Conservation (phyloP, 2,113 vertebrate genomes). For the Crypturellus undulatus region DNA sequence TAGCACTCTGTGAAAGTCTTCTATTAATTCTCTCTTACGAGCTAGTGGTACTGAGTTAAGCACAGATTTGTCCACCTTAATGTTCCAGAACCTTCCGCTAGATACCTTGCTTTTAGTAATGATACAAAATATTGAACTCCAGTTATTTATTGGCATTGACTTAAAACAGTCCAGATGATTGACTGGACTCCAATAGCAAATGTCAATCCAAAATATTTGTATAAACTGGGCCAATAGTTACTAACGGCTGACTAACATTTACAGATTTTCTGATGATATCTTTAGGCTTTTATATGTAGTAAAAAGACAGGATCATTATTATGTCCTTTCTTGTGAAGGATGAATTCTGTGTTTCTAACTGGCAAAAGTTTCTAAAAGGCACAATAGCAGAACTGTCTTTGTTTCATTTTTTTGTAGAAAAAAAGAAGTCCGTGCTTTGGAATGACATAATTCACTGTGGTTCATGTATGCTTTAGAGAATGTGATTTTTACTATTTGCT, state of each 20-base stretch:
- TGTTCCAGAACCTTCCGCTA: neutral
- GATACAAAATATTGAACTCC: neutral
- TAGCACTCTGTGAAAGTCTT: neutral
- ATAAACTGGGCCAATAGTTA: neutral
- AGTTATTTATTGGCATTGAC: neutral
- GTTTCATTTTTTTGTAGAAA: neutral
- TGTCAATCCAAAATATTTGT: neutral
- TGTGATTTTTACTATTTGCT: neutral
- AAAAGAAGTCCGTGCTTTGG: neutral
- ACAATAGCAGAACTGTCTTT: neutral
- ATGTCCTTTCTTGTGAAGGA: neutral
- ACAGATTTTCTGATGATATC: neutral
- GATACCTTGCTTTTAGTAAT: neutral
- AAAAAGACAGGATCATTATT: neutral
- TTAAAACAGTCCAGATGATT: neutral
- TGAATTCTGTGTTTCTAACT: neutral
- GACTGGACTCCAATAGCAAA: neutral
- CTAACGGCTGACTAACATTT: neutral
- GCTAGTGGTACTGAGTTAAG: neutral
- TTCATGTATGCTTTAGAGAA: neutral
- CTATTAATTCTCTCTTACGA: neutral
- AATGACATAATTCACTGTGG: neutral
- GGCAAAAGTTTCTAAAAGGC: neutral
- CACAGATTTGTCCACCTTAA: neutral
- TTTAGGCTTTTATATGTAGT: neutral